A percentile compares a stretch with the other conserved stretches of the same genome.
phyloP scores from a whole-genome alignment of 2,888 invertebrate genomes.

The Unio delphinus region DNA sequence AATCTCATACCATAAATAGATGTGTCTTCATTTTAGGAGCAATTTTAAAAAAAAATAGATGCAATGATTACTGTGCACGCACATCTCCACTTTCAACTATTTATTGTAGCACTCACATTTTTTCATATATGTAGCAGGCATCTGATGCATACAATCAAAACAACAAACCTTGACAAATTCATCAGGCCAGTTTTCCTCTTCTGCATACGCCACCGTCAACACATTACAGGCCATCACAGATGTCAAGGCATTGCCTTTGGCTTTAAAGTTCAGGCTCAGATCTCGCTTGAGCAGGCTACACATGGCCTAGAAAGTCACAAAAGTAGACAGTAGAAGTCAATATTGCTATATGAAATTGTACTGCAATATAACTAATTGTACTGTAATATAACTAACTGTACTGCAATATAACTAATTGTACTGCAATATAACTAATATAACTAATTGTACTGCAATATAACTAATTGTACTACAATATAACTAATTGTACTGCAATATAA shows the following conservation, averaged over 20 bases:
- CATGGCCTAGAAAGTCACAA: slow-evolving; percentile 76
- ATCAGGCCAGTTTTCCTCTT: slow-evolving; percentile 92
- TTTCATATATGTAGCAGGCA: no score
- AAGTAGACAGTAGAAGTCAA: neutral
- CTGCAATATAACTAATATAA: no score
- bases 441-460: neutral
- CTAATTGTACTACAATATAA: no score
- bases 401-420: no score
- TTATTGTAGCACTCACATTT: no score
- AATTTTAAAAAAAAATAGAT: no score
- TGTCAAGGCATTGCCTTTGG: slow-evolving; percentile 85
- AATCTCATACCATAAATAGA: no score
- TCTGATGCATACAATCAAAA: neutral
- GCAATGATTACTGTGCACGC: no score
- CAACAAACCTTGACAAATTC: slow-evolving; percentile 85
- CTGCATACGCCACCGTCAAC: slow-evolving; percentile 82
- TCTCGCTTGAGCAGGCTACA: slow-evolving; percentile 88
- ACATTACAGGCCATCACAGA: slow-evolving; percentile 89
- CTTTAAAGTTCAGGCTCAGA: slow-evolving; percentile 77
- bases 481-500: neutral
- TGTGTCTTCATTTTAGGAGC: no score
- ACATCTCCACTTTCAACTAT: no score
- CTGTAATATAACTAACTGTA: no score
- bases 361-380: neutral
- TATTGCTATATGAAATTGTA: neutral